Conservation (phyloP, 2,888 invertebrate species). For the Drosophila siamana region DNA sequence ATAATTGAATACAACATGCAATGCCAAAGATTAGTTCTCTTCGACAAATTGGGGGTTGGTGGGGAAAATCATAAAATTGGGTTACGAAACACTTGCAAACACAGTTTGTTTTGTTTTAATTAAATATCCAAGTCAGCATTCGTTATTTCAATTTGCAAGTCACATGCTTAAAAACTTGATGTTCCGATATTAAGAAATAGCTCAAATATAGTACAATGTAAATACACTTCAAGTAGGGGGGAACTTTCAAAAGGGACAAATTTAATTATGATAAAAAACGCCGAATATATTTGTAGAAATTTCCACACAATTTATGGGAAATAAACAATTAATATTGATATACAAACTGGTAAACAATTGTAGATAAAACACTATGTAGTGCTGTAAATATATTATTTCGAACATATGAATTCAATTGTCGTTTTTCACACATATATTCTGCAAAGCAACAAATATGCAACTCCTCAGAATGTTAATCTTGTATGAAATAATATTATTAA, state of each 20-base stretch:
- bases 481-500: not conserved
- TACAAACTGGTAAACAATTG: not conserved
- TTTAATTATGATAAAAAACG: slow-evolving; percentile 1
- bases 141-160: slow-evolving; percentile 30
- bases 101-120: slow-evolving; percentile 32
- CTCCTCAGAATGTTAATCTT: slow-evolving; percentile 1
- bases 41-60: slow-evolving; percentile 18
- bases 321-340: not conserved
- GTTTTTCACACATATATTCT: not conserved
- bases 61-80: slow-evolving; percentile 28
- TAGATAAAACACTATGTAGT: not conserved
- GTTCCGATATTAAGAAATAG: slow-evolving; percentile 25
- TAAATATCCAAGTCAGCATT: slow-evolving; percentile 33
- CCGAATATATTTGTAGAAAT: not conserved
- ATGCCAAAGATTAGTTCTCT: slow-evolving; percentile 21
- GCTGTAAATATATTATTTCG: not conserved
- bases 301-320: not conserved
- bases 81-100: slow-evolving; percentile 37
- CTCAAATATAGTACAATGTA: slow-evolving; percentile 14
- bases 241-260: not conserved
- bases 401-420: not conserved
- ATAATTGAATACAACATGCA: slow-evolving; percentile 53
- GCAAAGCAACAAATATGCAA: not conserved
- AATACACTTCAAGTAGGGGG: slow-evolving; percentile 9
- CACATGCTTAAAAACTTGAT: slow-evolving; percentile 28